A percentile compares a stretch with the other conserved stretches of the same genome.
phyloP scores from a whole-genome alignment of 2,888 invertebrate species.

The Acholoe squamosa region DNA sequence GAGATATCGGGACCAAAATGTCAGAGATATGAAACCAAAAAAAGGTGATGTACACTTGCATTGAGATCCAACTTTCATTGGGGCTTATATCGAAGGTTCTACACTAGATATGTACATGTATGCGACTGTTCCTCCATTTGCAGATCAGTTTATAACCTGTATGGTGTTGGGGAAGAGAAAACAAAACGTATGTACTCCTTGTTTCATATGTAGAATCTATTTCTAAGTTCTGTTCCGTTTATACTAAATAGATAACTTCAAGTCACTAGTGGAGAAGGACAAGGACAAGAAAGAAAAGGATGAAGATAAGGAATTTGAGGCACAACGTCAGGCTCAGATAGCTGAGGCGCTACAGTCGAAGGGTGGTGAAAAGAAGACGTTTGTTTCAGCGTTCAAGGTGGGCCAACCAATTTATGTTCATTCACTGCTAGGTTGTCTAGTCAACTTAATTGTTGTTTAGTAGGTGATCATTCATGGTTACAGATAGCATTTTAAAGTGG shows the following conservation, averaged over 20 bases:
- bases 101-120: no score
- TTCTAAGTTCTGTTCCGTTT: no score
- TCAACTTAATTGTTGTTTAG: background rate
- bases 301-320: constrained; percentile 93
- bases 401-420: background rate
- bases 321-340: constrained; percentile 94
- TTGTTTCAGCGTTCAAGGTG: constrained; percentile 38
- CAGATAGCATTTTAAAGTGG: no score
- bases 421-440: background rate
- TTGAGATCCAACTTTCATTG: no score
- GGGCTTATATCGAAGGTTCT: no score
- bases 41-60: background rate
- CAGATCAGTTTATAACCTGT: no score
- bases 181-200: no score
- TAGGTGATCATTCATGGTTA: background rate
- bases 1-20: constrained; percentile 77
- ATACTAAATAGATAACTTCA: constrained; percentile 78
- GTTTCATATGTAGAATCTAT: no score
- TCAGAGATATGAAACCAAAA: constrained; percentile 12
- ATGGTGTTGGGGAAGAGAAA: no score
- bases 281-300: constrained; percentile 84
- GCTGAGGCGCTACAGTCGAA: constrained; percentile 90
- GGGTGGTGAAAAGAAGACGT: constrained; percentile 76
- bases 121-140: no score
- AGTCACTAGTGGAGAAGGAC: constrained; percentile 84